Conservation (phyloP, 2,888 invertebrate genomes). For the Xanthorhoe designata region DNA sequence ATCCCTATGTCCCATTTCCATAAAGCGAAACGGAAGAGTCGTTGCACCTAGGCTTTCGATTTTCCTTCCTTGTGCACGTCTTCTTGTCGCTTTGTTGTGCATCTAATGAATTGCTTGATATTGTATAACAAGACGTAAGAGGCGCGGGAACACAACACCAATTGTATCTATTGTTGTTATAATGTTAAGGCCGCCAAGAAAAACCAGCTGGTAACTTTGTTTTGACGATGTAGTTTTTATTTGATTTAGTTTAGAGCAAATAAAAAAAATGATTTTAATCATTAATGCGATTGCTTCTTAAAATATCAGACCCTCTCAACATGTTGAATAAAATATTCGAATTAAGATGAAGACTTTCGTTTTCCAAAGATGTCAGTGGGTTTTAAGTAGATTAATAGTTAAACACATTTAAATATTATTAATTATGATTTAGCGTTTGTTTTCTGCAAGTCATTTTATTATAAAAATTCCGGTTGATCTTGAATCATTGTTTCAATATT, state of each 20-base stretch:
- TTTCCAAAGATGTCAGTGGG: slow-evolving; percentile 43
- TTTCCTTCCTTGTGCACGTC: slow-evolving; percentile 62
- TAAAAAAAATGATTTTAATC: no score
- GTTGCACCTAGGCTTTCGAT: slow-evolving; percentile 57
- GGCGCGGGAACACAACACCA: slow-evolving; percentile 73
- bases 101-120: slow-evolving; percentile 66
- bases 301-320: slow-evolving; percentile 14
- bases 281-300: slow-evolving; percentile 13
- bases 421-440: slow-evolving; percentile 45
- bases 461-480: no score
- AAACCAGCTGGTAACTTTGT: slow-evolving; percentile 46
- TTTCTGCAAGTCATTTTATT: slow-evolving; percentile 32
- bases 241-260: slow-evolving; percentile 2
- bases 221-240: slow-evolving; percentile 12
- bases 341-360: slow-evolving; percentile 43
- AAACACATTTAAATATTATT: not conserved
- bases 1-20: slow-evolving; percentile 57
- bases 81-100: slow-evolving; percentile 58
- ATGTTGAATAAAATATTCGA: slow-evolving; percentile 16
- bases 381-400: not conserved
- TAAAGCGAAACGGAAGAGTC: slow-evolving; percentile 56
- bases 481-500: no score
- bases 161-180: slow-evolving; percentile 77
- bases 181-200: slow-evolving; percentile 78
- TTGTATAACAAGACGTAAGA: slow-evolving; percentile 80